Percentiles rank a stretch among this genome's conserved stretches.
These are phyloP conservation scores for Podarcis lilfordi DNA, from an alignment of 2,797 vertebrate species.

Conservation along the genomic window DNA sequence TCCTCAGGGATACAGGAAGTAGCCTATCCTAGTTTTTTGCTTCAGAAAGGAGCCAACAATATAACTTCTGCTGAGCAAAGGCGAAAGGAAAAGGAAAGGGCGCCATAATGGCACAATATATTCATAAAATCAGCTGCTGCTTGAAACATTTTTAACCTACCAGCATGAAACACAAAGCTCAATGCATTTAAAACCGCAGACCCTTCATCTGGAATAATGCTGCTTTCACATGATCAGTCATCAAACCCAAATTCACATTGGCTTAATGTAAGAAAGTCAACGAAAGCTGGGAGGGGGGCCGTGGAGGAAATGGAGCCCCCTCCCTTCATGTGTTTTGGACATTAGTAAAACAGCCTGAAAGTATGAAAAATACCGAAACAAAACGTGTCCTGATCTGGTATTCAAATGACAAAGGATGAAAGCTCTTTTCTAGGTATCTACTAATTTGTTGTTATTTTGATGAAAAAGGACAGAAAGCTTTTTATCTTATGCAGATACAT, in stretches of 20 bases:
- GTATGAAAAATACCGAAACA: background rate
- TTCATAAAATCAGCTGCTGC: conserved; percentile 15
- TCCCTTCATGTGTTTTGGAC: background rate
- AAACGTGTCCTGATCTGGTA: background rate
- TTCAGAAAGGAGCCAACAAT: background rate
- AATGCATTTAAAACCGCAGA: background rate
- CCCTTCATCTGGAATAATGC: background rate
- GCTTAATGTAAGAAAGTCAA: background rate
- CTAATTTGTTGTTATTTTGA: conserved; percentile 25
- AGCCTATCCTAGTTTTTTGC: background rate
- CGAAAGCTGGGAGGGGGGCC: background rate
- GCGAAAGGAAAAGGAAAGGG: background rate
- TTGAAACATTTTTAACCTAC: conserved; percentile 10
- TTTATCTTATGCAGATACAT: background rate
- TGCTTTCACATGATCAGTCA: background rate
- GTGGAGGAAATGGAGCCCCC: background rate
- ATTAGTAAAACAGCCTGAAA: background rate
- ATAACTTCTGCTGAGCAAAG: background rate
- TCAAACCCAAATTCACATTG: background rate
- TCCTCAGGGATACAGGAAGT: background rate
- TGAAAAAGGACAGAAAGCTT: conserved; percentile 35
- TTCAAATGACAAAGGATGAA: background rate
- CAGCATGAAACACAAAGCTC: conserved; percentile 13
- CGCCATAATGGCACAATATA: background rate
- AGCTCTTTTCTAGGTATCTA: background rate